A percentile compares a stretch with the other conserved stretches of the same genome.
These are phyloP conservation scores for Erebia ligea DNA, from an alignment of 2,888 invertebrate genomes.

Conservation along the genomic window DNA sequence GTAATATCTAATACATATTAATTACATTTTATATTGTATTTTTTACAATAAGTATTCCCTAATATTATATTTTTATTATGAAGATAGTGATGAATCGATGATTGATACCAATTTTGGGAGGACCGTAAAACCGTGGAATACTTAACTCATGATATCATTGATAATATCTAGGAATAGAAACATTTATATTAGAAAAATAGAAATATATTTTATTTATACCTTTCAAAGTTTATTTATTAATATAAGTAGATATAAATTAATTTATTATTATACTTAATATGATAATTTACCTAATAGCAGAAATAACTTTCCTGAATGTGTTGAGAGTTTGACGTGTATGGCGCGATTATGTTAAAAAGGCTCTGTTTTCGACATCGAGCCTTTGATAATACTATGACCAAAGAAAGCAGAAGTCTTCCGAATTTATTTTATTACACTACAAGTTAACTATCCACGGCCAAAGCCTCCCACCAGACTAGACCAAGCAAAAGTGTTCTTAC, in stretches of 20 bases:
- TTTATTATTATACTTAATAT: background rate
- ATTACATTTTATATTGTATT: no score
- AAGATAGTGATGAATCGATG: no score
- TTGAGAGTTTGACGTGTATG: conserved; percentile 33
- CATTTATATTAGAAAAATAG: background rate
- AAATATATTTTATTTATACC: background rate
- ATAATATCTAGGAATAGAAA: background rate
- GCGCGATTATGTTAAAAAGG: conserved; percentile 41
- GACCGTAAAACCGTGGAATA: no score
- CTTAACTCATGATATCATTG: no score
- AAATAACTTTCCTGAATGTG: conserved; percentile 31
- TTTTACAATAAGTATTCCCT: no score
- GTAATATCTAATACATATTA: no score
- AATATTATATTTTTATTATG: no score
- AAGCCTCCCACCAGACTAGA: no score
- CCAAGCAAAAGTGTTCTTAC: no score
- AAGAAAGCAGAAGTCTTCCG: background rate
- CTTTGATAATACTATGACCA: background rate
- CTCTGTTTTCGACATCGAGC: background rate
- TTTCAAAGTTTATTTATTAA: background rate
- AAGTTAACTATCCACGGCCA: no score
- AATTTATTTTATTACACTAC: no score
- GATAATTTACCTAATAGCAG: background rate
- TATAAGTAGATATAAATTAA: background rate
- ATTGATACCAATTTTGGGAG: no score